phyloP scores from a whole-genome alignment of 2,888 invertebrate species.

The Scaptomyza parva region DNA sequence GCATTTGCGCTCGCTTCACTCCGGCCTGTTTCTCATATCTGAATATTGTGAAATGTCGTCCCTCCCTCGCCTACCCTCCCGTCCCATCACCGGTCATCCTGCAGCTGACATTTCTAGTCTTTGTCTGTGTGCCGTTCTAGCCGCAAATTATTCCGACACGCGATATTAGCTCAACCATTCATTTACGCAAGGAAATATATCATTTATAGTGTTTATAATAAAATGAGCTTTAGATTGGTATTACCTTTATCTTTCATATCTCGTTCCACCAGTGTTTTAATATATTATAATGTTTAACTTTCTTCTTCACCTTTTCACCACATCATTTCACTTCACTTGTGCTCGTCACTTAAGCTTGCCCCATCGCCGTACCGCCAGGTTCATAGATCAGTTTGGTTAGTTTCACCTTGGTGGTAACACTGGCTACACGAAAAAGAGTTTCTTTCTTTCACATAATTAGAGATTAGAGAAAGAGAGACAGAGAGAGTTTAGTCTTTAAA shows the following conservation, averaged over 20 bases:
- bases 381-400: neutral
- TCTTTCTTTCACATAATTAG: neutral
- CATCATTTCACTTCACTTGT: neutral
- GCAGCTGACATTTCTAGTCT: slow-evolving; percentile 21
- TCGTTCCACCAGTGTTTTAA: neutral
- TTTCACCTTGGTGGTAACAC: no score
- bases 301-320: no score
- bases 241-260: neutral
- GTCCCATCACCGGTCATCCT: no score
- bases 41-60: neutral
- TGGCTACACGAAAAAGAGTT: neutral
- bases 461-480: neutral
- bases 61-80: no score
- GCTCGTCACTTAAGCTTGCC: neutral
- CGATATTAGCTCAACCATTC: slow-evolving; percentile 3
- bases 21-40: slow-evolving; percentile 18
- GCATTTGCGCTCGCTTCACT: slow-evolving; percentile 58
- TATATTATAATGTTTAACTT: neutral
- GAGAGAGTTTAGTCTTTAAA: neutral
- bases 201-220: neutral
- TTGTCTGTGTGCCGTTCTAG: slow-evolving; percentile 1
- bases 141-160: neutral
- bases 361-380: neutral
- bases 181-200: neutral
- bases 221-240: neutral